A percentile compares a stretch with the other conserved stretches of the same genome.
Conservation (phyloP, 2,888 invertebrate species). For the Apamea crenata region DNA sequence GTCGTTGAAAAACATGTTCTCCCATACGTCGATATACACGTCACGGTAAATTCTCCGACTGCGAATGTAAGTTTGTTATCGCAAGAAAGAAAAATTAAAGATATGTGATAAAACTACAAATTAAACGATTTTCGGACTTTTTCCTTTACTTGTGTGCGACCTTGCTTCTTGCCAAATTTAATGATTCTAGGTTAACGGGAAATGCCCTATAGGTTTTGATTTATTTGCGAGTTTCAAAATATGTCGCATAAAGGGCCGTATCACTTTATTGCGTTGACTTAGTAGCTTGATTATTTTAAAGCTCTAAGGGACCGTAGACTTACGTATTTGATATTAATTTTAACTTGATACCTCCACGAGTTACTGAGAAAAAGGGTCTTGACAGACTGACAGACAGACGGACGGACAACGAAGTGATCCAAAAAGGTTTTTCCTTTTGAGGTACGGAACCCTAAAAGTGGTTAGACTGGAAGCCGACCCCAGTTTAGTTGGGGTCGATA, state of each 20-base stretch:
- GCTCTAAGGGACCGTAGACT: too few relatives aligned
- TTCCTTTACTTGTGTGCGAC: neutral
- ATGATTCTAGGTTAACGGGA: neutral
- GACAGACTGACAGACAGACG: too few relatives aligned
- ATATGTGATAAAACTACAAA: neutral
- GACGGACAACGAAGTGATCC: too few relatives aligned
- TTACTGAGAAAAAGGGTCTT: neutral
- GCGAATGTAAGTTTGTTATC: neutral
- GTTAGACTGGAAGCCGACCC: neutral
- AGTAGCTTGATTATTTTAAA: too few relatives aligned
- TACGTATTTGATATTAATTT: neutral
- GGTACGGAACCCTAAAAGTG: neutral
- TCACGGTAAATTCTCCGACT: neutral
- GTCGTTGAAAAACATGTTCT: neutral
- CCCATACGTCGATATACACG: neutral
- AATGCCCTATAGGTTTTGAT: neutral
- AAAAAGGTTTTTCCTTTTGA: too few relatives aligned
- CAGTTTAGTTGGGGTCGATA: neutral
- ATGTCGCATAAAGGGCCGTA: too few relatives aligned
- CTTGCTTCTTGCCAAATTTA: neutral
- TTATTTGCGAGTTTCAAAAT: too few relatives aligned
- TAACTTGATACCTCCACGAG: neutral
- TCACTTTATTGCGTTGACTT: too few relatives aligned
- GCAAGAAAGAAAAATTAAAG: neutral
- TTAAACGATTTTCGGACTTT: neutral